These are phyloP conservation scores for Melinaea marsaeus DNA, from an alignment of 2,888 invertebrate species.

Conservation along the genomic window DNA sequence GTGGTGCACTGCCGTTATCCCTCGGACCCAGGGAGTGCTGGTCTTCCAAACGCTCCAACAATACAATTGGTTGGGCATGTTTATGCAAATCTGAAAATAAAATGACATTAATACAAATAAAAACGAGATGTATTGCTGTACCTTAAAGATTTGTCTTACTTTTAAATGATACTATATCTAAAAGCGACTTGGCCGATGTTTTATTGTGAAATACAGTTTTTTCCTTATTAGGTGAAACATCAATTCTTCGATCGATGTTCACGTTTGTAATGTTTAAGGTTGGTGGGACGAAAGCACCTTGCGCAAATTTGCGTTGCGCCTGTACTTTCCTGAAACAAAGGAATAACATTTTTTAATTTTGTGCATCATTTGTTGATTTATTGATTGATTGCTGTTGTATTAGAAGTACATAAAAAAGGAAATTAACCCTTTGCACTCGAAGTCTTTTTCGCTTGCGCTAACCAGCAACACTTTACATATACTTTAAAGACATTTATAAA, in stretches of 20 bases:
- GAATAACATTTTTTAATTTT: not conserved
- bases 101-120: not conserved
- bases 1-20: not conserved
- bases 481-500: too few species aligned
- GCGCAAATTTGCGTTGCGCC: constrained; percentile 54
- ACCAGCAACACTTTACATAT: too few species aligned
- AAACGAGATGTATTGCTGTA: not conserved
- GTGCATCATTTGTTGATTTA: not conserved
- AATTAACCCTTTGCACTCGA: too few species aligned
- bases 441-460: too few species aligned
- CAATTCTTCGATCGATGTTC: constrained; percentile 12
- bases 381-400: too few species aligned
- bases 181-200: constrained; percentile 13
- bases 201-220: constrained; percentile 20
- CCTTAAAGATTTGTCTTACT: constrained; percentile 12
- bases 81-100: constrained; percentile 27
- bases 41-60: constrained; percentile 34
- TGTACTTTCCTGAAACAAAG: constrained; percentile 38
- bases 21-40: not conserved
- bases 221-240: constrained; percentile 2
- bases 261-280: not conserved
- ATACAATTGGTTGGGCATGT: constrained; percentile 39
- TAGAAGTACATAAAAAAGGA: too few species aligned
- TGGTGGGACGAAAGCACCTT: constrained; percentile 44
- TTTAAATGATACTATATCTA: constrained; percentile 19